Evolutionary conservation across 2,888 invertebrate species (phyloP).

Genomic region (Acholoe squamosa): DNA sequence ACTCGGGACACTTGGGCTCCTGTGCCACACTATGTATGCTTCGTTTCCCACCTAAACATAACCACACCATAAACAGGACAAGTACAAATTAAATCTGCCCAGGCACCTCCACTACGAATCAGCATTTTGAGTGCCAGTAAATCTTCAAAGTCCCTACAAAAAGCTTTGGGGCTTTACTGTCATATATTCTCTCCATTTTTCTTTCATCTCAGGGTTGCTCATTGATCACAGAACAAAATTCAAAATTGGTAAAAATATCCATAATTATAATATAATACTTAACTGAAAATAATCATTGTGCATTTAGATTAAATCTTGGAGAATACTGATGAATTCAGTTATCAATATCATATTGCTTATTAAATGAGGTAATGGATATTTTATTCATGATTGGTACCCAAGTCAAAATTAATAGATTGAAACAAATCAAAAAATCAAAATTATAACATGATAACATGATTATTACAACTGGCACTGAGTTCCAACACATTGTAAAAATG

Average conservation of each 20-base stretch:
- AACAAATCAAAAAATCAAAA: constrained; percentile 2
- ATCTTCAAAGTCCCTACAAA: not conserved
- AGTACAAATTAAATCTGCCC: not conserved
- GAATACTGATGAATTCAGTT: too few species aligned
- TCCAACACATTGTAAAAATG: constrained; percentile 14
- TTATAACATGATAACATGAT: constrained; percentile 31
- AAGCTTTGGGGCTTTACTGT: not conserved
- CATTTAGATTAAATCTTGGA: too few species aligned
- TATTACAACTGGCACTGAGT: not conserved
- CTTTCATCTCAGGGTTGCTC: not conserved
- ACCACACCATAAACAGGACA: constrained; percentile 52
- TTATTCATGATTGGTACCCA: not conserved
- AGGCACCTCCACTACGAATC: constrained; percentile 8
- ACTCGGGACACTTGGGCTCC: constrained; percentile 63
- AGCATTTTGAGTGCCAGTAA: not conserved
- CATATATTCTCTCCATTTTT: not conserved
- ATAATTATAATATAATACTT: not conserved
- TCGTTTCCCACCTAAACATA: constrained; percentile 63
- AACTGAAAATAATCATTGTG: too few species aligned
- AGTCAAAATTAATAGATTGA: constrained; percentile 26
- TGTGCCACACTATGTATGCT: constrained; percentile 58
- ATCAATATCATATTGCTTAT: not conserved
- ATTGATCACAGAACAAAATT: not conserved
- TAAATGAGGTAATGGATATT: not conserved
- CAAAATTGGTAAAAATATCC: constrained; percentile 35